Evolutionary conservation across 2,797 vertebrate genomes (phyloP).

Genomic region (Sorex maritimensis): DNA sequence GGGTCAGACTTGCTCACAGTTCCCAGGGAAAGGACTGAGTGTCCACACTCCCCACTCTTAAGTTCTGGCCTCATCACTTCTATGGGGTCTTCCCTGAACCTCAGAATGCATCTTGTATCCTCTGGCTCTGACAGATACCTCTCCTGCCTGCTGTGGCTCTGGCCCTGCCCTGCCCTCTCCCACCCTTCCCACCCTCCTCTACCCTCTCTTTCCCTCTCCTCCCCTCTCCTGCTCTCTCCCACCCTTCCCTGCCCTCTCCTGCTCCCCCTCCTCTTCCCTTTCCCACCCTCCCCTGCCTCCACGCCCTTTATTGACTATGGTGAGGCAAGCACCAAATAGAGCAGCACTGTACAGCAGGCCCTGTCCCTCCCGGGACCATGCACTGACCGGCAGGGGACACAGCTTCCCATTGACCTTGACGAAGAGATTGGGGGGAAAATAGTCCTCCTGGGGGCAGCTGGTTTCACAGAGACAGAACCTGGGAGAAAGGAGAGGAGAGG

Average conservation of each 20-base stretch:
- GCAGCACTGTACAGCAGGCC: not conserved
- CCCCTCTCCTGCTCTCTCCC: no score
- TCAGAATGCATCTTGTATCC: not conserved
- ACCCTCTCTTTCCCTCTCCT: no score
- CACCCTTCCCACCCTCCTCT: no score
- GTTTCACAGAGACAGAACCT: slow-evolving; percentile 93
- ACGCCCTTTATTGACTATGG: not conserved
- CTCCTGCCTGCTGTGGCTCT: no score
- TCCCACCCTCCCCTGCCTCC: not conserved
- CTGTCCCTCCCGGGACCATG: not conserved
- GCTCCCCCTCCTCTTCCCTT: no score
- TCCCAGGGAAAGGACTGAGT: not conserved
- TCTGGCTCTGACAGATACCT: no score
- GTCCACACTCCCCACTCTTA: not conserved
- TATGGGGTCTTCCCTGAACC: slow-evolving; percentile 46
- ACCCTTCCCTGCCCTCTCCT: no score
- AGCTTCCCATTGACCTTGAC: slow-evolving; percentile 92
- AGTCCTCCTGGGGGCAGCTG: slow-evolving; percentile 92
- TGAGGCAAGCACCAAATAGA: slow-evolving; percentile 22
- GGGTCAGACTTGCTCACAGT: not conserved
- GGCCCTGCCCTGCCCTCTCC: not conserved
- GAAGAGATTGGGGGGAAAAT: slow-evolving; percentile 92
- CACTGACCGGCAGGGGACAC: slow-evolving; percentile 91
- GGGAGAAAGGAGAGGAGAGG: slow-evolving; percentile 44
- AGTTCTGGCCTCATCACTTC: slow-evolving; percentile 20